Evolutionary conservation across 2,113 vertebrate species (phyloP), one percentile per base, ranked within the genome.

Genomic region (Lepisosteus osseus): DNA sequence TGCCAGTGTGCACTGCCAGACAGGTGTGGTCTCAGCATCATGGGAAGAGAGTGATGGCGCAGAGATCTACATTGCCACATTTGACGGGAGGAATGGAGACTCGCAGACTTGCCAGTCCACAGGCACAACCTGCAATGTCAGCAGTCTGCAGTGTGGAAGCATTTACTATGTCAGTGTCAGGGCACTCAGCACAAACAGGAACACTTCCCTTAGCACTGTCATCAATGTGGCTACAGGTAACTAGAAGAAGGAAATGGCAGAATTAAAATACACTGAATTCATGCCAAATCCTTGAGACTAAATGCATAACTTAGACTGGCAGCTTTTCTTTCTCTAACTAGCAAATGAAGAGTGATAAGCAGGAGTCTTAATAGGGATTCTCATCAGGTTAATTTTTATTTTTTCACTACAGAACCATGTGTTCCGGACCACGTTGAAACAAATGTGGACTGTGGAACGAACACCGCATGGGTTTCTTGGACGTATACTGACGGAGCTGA

Each of bases 381-480:
- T 64, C 5, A 64, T 42, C 15, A 64, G 5, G 4, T 64, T 5
- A 6, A 7, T 72, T n/a, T 7, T 29, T 68, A 29, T 41, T 67
- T 59, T 67, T 42, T 63, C 66, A 80, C 54, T 80, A 14, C 56
- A 94, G 93, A 83, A 65, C 90, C 93, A 6, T 94, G 93, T 73
- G 14, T 47, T 2, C 81, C 79, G 2, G 62, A 1, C 4, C 66
- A 74, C 3, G 66, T 89, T 7, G 13, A 13, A 2, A 78, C 76
- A 8, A 7, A 42, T 2, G 1, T 86, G 45, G 79, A 83, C 76
- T 92, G 90, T 69, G 3, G 80, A 65, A 87, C 84, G 57, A 74
- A 79, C 78, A 77, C 79, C 0, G 85, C 79, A 0, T 5, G 55
- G 1, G 45, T 92, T 41, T 84, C 77, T 40, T 94, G 93, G 92